A percentile compares a stretch with the other conserved stretches of the same genome.
Evolutionary conservation across 1,140 invertebrate species (phyloP).

Genomic region (Sycophila sp.): DNA sequence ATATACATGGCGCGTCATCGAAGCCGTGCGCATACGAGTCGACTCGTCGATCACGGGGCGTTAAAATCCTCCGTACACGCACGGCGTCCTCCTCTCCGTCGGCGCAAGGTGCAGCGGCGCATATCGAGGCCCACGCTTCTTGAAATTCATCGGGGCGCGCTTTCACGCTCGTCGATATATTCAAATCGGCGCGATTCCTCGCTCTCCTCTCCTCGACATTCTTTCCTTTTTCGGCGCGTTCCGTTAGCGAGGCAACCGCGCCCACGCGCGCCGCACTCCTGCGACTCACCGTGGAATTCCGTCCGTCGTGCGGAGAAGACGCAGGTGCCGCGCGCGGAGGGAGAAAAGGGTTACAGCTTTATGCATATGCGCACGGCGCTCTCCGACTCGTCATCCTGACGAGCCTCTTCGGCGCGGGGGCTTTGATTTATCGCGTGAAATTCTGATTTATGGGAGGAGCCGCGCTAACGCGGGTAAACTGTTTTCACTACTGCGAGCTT

Average conservation of each 20-base stretch:
- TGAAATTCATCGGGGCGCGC: conserved; percentile 26
- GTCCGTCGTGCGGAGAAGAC: not conserved
- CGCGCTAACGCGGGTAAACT: not conserved
- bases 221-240: conserved; percentile 37
- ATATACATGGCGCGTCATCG: too few relatives aligned
- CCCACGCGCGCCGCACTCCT: conserved; percentile 4
- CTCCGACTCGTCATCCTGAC: conserved; percentile 14
- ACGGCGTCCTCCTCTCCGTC: not conserved
- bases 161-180: conserved; percentile 49
- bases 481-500: conserved; percentile 11
- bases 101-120: conserved; percentile 44
- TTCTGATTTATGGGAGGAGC: conserved; percentile 19
- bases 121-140: conserved; percentile 40
- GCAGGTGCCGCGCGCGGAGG: not conserved
- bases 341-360: conserved; percentile 16
- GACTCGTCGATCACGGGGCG: not conserved
- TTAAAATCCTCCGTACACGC: not conserved
- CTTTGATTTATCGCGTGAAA: conserved; percentile 30
- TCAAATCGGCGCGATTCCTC: conserved; percentile 46
- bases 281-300: not conserved
- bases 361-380: not conserved
- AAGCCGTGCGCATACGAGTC: too few relatives aligned
- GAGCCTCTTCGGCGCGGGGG: not conserved
- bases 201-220: conserved; percentile 4
- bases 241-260: conserved; percentile 43